Percentiles rank a stretch among this genome's conserved stretches.
phyloP scores from a whole-genome alignment of 2,113 vertebrate genomes.

The Carlito syrichta region DNA sequence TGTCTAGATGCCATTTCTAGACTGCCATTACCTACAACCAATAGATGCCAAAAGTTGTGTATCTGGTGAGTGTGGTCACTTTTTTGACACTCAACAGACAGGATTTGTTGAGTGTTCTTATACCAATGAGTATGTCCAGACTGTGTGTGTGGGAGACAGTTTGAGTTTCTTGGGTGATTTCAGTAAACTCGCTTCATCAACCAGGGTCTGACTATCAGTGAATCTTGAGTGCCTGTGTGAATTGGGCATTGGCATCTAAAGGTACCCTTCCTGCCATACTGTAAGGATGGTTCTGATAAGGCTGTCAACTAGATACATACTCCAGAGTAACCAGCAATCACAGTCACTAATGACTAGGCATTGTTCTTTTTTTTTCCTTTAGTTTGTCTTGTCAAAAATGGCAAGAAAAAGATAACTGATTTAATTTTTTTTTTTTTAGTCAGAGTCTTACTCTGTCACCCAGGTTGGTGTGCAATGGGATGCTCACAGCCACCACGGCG shows the following conservation, averaged over 20 bases:
- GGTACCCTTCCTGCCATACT: not conserved
- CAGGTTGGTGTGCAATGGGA: too few relatives aligned
- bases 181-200: not conserved
- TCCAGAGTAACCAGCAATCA: not conserved
- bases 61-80: not conserved
- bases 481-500: too few relatives aligned
- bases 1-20: not conserved
- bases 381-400: not conserved
- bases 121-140: too few relatives aligned
- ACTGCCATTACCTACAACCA: not conserved
- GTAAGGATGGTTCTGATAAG: not conserved
- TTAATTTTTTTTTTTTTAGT: too few relatives aligned
- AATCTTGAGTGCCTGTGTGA: not conserved
- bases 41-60: too few relatives aligned
- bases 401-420: not conserved
- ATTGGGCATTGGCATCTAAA: not conserved
- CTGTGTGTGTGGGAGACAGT: not conserved
- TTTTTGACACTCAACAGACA: not conserved
- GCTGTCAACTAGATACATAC: not conserved
- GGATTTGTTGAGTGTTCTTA: not conserved
- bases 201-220: not conserved
- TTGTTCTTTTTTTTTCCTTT: not conserved
- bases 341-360: not conserved
- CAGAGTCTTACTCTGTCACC: too few relatives aligned
- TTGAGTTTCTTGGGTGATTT: not conserved